Conservation (phyloP, 1,140 invertebrate species). For the Andricus grossulariae region DNA sequence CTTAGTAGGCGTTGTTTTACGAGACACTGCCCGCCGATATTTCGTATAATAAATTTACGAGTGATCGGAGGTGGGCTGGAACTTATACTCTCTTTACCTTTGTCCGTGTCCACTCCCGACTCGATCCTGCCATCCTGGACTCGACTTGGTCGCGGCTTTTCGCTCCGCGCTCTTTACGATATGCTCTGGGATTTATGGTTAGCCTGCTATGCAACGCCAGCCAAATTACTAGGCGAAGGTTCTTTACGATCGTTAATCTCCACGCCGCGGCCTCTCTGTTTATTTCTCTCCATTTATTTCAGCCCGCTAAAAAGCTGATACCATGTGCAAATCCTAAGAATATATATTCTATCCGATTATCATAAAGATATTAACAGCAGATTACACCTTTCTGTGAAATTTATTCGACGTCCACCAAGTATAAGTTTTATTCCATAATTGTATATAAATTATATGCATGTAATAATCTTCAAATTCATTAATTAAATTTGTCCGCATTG, state of each 20-base stretch:
- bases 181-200: slow-evolving; percentile 53
- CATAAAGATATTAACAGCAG: slow-evolving; percentile 21
- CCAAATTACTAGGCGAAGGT: slow-evolving; percentile 56
- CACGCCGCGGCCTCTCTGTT: slow-evolving; percentile 38
- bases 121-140: slow-evolving; percentile 29
- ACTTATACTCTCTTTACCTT: slow-evolving; percentile 34
- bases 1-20: slow-evolving; percentile 45
- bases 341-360: slow-evolving; percentile 28
- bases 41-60: slow-evolving; percentile 53
- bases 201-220: slow-evolving; percentile 51
- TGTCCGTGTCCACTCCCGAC: slow-evolving; percentile 32
- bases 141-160: slow-evolving; percentile 44
- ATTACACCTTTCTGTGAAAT: background rate
- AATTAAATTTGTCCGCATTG: too few relatives aligned
- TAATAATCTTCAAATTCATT: too few relatives aligned
- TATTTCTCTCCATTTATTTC: slow-evolving; percentile 43
- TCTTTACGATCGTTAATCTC: slow-evolving; percentile 59
- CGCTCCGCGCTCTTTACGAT: slow-evolving; percentile 48
- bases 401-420: too few relatives aligned
- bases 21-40: slow-evolving; percentile 48
- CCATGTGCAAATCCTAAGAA: slow-evolving; percentile 20
- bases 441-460: too few relatives aligned
- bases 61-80: slow-evolving; percentile 43
- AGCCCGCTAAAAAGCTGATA: slow-evolving; percentile 28
- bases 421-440: too few relatives aligned